Evolutionary conservation across 2,113 vertebrate genomes (phyloP).

Genomic region (Oryzias curvinotus): DNA sequence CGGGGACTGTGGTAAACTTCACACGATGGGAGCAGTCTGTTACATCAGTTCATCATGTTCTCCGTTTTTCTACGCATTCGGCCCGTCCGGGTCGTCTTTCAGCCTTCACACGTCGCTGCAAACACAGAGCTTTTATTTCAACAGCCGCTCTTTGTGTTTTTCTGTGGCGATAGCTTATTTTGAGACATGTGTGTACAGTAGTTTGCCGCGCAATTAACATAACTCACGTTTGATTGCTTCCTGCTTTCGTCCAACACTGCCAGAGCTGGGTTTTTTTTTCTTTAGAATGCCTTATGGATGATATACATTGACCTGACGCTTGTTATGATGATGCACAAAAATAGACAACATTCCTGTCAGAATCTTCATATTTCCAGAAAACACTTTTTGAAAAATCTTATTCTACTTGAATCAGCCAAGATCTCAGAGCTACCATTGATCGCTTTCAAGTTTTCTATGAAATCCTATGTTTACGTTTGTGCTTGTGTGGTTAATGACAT

Average conservation of each 20-base stretch:
- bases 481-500: conserved; percentile 53
- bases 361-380: background rate
- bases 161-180: conserved; percentile 60
- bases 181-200: conserved; percentile 46
- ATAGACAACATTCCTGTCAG: background rate
- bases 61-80: conserved; percentile 71
- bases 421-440: conserved; percentile 28
- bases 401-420: conserved; percentile 4
- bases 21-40: conserved; percentile 36
- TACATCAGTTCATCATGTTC: conserved; percentile 37
- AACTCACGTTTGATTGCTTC: conserved; percentile 64
- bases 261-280: conserved; percentile 41
- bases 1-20: conserved; percentile 46
- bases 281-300: conserved; percentile 41
- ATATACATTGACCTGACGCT: conserved; percentile 23
- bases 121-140: conserved; percentile 60
- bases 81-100: conserved; percentile 39
- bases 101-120: conserved; percentile 54
- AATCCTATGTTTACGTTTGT: conserved; percentile 47
- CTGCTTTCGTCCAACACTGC: conserved; percentile 34
- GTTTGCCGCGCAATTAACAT: conserved; percentile 67
- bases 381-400: background rate
- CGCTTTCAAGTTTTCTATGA: conserved; percentile 43
- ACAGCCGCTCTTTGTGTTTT: conserved; percentile 38
- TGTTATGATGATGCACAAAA: conserved; percentile 3